These are phyloP conservation scores for Portunus trituberculatus DNA, from an alignment of 1,140 invertebrate species.

Conservation along the genomic window DNA sequence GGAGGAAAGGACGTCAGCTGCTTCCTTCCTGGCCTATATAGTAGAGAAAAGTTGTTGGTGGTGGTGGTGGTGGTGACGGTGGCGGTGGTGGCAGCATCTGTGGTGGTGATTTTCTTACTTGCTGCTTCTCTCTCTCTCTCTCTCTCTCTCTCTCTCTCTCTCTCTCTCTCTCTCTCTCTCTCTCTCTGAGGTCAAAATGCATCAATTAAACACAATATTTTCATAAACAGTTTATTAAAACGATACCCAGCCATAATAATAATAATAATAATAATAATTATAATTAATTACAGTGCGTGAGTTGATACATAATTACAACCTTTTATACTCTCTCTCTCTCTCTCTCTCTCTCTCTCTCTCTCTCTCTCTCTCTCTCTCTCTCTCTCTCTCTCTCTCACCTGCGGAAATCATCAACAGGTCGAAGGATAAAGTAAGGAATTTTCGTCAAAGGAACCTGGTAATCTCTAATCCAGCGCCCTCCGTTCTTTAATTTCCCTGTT, in stretches of 20 bases:
- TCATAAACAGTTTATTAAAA: neutral
- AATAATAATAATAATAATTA: neutral
- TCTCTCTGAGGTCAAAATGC: neutral
- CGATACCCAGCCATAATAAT: neutral
- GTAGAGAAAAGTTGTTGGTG: neutral
- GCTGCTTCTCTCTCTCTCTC: neutral
- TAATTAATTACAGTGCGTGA: neutral
- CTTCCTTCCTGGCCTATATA: neutral
- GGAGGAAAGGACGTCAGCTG: neutral
- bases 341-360: conserved; percentile 34
- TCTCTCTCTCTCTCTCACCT: conserved; percentile 4
- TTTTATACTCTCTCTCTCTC: neutral
- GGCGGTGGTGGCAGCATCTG: neutral
- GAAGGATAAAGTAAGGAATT: conserved; percentile 63
- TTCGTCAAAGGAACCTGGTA: conserved; percentile 68
- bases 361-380: conserved; percentile 39
- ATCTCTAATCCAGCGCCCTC: conserved; percentile 88
- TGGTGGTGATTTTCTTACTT: neutral
- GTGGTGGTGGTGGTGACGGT: neutral
- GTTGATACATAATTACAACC: neutral
- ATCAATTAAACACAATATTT: neutral
- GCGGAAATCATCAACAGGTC: conserved; percentile 1
- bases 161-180: neutral
- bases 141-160: neutral
- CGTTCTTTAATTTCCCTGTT: conserved; percentile 90